Base-by-base conservation (phyloP, 2,113 vertebrate genomes). In the Rhinogobius similis region DNA sequence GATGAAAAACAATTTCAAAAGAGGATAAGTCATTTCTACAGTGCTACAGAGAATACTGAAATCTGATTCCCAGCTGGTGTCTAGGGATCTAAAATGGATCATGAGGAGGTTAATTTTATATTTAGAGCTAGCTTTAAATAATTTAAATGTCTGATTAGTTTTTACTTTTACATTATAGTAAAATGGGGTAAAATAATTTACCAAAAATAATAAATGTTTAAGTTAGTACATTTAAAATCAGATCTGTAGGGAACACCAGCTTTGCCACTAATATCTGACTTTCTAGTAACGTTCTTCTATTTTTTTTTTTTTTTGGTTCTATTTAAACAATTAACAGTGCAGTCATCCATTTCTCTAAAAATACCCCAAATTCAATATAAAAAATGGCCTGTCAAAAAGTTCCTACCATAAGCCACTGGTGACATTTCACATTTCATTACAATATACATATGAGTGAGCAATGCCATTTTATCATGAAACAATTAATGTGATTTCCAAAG, bases 311-410 rank as follows among this genome's bases (percentile, higher is more conserved):
- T 53, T 26, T 46, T 48, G 46, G 50, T 4, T 21, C 68, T 71
- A 61, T 59, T 16, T 58, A 55, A 38, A 72, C 79, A 84, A 82
- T 88, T 72, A 76, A 84, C 81, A 85, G 72, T 79, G 86, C 59
- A 88, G 65, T 39, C 52, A 62, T 64, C 59, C 55, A 65, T 23
- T 39, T 62, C 71, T 63, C 41, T 43, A 43, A 65, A 12, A 81
- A 69, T 56, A 78, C 36, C 36, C 75, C 77, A 76, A 78, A 65
- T 71, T 53, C 50, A 70, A 74, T 78, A 86, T 73, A 82, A 84
- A 90, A 86, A 85, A 62, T 56, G 21, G 78, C 41, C 32, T 10
- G 14, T 76, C 64, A 77, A 69, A 73, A 58, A 76, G 62, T 29
- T 74, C 64, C 83, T 41, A 52, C 50, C 29, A 68, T 62, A 70